Percentiles rank a stretch among this genome's conserved stretches.
Conservation (phyloP, 2,113 vertebrate genomes). For the Hippocampus zosterae region DNA sequence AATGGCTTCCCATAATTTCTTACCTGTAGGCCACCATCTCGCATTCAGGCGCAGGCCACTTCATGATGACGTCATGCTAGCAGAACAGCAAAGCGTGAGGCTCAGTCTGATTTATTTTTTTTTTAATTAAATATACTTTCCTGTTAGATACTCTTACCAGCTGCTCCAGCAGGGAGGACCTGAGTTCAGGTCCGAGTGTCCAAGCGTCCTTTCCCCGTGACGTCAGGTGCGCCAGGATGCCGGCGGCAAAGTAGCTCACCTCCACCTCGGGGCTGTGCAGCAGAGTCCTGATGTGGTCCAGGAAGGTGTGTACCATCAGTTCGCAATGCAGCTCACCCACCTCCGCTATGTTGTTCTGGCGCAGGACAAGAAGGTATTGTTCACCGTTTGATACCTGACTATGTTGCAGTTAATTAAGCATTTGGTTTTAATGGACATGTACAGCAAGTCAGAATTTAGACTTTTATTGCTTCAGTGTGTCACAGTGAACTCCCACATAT, state of each 20-base stretch:
- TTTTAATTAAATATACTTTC: neutral
- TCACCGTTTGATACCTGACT: too few species aligned
- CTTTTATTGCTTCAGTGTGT: too few species aligned
- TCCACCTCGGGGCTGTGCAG: slow-evolving; percentile 94
- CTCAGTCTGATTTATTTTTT: neutral
- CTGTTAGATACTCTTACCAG: slow-evolving; percentile 73
- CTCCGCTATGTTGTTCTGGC: slow-evolving; percentile 96
- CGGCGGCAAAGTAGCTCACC: slow-evolving; percentile 97
- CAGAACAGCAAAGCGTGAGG: slow-evolving; percentile 29
- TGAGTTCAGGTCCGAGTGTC: slow-evolving; percentile 81
- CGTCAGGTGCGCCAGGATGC: slow-evolving; percentile 94
- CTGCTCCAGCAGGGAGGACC: slow-evolving; percentile 84
- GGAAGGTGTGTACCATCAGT: slow-evolving; percentile 93
- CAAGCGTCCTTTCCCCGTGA: slow-evolving; percentile 92
- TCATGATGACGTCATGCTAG: slow-evolving; percentile 91
- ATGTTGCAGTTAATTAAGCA: too few species aligned
- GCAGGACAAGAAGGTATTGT: neutral
- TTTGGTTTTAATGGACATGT: too few species aligned
- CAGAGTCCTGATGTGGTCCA: slow-evolving; percentile 91
- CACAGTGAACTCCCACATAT: too few species aligned
- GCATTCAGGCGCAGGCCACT: slow-evolving; percentile 94
- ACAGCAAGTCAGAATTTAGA: too few species aligned
- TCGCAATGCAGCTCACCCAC: slow-evolving; percentile 92
- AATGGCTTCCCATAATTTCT: slow-evolving; percentile 6
- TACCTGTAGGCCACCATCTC: slow-evolving; percentile 99